Evolutionary conservation across 2,113 vertebrate species (phyloP).

Genomic region (Chamaetylas fuelleborni): DNA sequence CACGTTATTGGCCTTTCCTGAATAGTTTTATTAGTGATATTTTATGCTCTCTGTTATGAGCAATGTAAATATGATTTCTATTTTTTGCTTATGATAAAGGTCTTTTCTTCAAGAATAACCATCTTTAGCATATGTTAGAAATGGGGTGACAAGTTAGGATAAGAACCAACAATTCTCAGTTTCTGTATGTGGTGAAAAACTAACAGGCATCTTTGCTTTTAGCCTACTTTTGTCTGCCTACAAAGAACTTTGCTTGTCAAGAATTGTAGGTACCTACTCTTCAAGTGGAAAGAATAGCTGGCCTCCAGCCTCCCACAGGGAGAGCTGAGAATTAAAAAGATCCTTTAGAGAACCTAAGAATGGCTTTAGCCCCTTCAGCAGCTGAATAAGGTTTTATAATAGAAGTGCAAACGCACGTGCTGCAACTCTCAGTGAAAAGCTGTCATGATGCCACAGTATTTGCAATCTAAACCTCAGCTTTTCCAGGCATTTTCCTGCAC

Average conservation of each 20-base stretch:
- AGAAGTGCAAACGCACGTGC: neutral
- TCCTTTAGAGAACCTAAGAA: slow-evolving; percentile 23
- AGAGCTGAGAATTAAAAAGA: slow-evolving; percentile 24
- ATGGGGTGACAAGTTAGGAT: neutral
- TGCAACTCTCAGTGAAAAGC: neutral
- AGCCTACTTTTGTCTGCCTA: slow-evolving; percentile 15
- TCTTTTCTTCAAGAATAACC: neutral
- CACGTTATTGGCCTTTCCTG: neutral
- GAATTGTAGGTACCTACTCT: neutral
- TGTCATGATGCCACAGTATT: neutral
- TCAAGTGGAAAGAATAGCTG: slow-evolving; percentile 16
- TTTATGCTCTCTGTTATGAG: neutral
- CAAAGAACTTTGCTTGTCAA: slow-evolving; percentile 26
- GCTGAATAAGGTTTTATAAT: neutral
- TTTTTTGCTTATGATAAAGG: neutral
- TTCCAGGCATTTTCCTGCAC: neutral
- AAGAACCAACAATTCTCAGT: neutral
- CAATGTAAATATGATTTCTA: neutral
- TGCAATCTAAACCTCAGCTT: neutral
- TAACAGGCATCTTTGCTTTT: neutral
- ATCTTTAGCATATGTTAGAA: neutral
- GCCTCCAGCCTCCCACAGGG: neutral
- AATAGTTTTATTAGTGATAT: neutral
- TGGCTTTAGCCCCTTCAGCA: slow-evolving; percentile 20
- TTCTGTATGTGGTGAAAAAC: neutral